phyloP scores from a whole-genome alignment of 2,888 invertebrate genomes.

The Nymphalis c-album region DNA sequence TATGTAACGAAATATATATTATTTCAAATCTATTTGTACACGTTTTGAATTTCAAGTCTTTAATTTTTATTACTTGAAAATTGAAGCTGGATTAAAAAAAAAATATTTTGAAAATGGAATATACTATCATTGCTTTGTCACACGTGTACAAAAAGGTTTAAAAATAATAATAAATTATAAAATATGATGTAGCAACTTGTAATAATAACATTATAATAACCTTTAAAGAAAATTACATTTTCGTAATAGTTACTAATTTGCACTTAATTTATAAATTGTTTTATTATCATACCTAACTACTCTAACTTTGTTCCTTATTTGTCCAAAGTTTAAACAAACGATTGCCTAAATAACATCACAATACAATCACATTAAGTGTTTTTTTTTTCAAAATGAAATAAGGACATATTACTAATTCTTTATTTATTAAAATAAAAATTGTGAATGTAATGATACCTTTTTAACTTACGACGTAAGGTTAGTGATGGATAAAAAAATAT shows the following conservation, averaged over 20 bases:
- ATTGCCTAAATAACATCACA: too few species aligned
- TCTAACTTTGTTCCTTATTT: neutral
- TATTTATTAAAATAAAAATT: too few species aligned
- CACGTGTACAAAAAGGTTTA: neutral
- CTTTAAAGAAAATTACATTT: constrained; percentile 12
- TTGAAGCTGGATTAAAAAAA: too few species aligned
- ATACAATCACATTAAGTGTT: too few species aligned
- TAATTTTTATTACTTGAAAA: too few species aligned
- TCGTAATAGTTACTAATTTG: constrained; percentile 18
- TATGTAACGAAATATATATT: constrained; percentile 5
- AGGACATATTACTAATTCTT: too few species aligned
- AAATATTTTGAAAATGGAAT: too few species aligned
- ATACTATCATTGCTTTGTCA: neutral
- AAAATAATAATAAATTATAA: neutral
- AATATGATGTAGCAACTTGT: neutral
- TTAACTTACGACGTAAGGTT: too few species aligned
- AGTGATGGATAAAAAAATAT: too few species aligned
- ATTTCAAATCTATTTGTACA: neutral
- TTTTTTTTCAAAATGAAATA: too few species aligned
- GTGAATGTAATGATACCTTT: too few species aligned
- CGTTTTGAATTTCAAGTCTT: neutral
- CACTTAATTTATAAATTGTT: constrained; percentile 9
- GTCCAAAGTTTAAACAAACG: too few species aligned
- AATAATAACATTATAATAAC: neutral
- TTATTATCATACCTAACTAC: neutral